phyloP scores from a whole-genome alignment of 1,140 invertebrate genomes.

The Bradynema listronoti region DNA sequence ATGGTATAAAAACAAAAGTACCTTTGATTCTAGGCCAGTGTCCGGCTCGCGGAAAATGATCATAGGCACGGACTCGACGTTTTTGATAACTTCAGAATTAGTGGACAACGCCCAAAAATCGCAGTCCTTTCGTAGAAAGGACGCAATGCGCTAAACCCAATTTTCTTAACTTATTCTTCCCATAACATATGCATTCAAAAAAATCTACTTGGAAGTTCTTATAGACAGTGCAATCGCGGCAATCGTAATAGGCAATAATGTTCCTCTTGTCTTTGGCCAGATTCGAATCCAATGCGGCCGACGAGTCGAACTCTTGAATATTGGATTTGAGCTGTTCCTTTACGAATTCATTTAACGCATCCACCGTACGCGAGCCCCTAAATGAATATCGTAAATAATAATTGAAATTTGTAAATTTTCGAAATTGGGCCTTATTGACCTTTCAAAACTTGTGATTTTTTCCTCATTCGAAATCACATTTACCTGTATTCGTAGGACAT shows the following conservation, averaged over 20 bases:
- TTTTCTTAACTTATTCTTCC: not conserved
- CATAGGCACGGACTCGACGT: slow-evolving; percentile 40
- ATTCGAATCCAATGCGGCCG: slow-evolving; percentile 34
- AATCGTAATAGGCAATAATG: slow-evolving; percentile 49
- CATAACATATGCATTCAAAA: not conserved
- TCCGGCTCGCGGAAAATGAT: slow-evolving; percentile 49
- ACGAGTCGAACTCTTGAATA: slow-evolving; percentile 49
- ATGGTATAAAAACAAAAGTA: slow-evolving; percentile 22
- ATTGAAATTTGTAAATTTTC: not conserved
- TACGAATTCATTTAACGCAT: slow-evolving; percentile 53
- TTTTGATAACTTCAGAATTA: too few relatives aligned
- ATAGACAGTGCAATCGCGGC: slow-evolving; percentile 50
- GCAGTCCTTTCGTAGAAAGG: slow-evolving; percentile 54
- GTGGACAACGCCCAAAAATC: slow-evolving; percentile 50
- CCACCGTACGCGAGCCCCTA: slow-evolving; percentile 52
- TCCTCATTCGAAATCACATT: not conserved
- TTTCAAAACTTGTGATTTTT: too few relatives aligned
- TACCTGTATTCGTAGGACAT: slow-evolving; percentile 56
- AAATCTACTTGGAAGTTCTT: slow-evolving; percentile 46
- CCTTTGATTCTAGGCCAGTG: slow-evolving; percentile 50
- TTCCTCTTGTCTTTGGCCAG: slow-evolving; percentile 49
- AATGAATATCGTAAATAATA: not conserved
- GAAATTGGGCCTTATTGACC: not conserved
- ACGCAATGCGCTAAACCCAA: slow-evolving; percentile 48
- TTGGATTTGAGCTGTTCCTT: slow-evolving; percentile 48